phyloP scores from a whole-genome alignment of 2,113 vertebrate genomes.

The Argyrosomus japonicus region DNA sequence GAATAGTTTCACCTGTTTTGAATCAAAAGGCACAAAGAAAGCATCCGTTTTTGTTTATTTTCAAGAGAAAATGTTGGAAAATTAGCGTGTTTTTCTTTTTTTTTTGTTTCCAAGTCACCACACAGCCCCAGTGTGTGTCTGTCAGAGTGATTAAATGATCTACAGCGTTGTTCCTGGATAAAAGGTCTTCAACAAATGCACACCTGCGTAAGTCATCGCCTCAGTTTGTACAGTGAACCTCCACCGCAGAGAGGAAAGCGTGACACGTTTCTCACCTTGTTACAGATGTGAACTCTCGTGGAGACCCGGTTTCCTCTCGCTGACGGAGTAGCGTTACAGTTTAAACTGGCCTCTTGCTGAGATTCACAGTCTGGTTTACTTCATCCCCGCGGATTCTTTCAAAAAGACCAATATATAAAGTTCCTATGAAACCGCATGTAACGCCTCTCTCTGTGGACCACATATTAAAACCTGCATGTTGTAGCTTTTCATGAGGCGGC shows the following conservation, averaged over 20 bases:
- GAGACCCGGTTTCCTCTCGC: neutral
- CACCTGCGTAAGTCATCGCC: neutral
- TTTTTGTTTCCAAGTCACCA: neutral
- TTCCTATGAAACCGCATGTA: neutral
- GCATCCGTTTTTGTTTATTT: neutral
- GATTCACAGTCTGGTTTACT: neutral
- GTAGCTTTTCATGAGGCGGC: too few species aligned
- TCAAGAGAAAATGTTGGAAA: neutral
- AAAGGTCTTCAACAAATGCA: neutral
- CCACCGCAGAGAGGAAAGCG: neutral
- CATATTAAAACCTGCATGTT: neutral
- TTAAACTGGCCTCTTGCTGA: neutral
- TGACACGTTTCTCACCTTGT: neutral
- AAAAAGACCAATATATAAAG: neutral
- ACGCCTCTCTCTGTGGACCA: neutral
- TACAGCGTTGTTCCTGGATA: neutral
- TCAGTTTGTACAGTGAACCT: neutral
- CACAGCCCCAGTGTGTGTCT: neutral
- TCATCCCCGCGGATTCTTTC: neutral
- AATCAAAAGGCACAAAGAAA: too few species aligned
- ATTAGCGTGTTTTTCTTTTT: too few species aligned
- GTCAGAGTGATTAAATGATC: neutral
- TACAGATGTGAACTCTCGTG: conserved; percentile 9
- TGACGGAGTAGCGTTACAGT: neutral
- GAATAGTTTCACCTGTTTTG: too few species aligned